Base-by-base conservation (phyloP, 2,113 vertebrate species). In the Zapornia atra region DNA sequence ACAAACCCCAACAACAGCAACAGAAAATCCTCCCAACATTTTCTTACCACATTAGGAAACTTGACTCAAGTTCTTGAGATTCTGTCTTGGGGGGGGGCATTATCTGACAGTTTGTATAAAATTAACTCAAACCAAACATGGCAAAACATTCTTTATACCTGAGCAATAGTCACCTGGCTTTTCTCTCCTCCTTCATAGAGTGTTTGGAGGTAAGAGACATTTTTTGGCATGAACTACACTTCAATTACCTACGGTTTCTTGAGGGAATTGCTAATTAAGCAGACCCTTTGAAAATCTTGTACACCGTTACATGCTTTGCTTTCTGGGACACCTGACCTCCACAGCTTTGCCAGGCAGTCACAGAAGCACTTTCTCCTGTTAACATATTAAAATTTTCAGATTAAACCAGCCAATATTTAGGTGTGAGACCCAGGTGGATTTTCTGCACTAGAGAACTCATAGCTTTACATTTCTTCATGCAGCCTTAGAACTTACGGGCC, bases 391-490 rank as follows among this genome's bases (percentile, higher is more conserved):
- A 48, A 13, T 48, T 53, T 25, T 29, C 28, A 73, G 31, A 28
- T 38, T 66, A 66, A 81, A 26, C 8, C 31, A 79, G 51, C 4
- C 34, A 85, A 16, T 33, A 70, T 33, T 66, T 38, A 76, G 9
- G 59, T 40, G 36, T 12, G 54, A 72, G 14, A 24, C 59, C 68
- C 0, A 0, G 17, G 21, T 26, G 40, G 33, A 48, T 85, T 36
- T 68, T 78, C 51, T 20, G 21, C 33, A 17, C 31, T 34, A 50
- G 36, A 65, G 29, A 12, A 66, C 29, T 63, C 15, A 9, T 0
- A 2, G 11, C 22, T 72, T 64, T 46, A 31, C 0, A 1, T 11
- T 88, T 83, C 38, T 25, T 1, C 2, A 3, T 29, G 71, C 18
- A 66, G 51, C 46, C 90, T 80, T 51, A 40, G 5, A 14, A 66